These are phyloP conservation scores for Corydoras maculifer DNA, from an alignment of 2,113 vertebrate genomes.

Conservation along the genomic window DNA sequence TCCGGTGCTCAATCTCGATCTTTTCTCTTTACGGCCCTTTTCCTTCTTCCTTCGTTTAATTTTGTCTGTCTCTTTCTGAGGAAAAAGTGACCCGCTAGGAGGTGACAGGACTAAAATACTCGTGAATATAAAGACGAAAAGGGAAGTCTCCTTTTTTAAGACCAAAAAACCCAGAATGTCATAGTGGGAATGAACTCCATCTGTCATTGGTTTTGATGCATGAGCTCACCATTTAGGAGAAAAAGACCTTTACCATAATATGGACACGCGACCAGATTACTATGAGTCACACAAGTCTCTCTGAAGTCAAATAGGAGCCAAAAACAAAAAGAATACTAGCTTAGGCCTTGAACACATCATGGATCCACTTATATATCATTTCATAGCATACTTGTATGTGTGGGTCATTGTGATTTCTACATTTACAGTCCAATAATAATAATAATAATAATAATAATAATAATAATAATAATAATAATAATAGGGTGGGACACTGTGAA, in stretches of 20 bases:
- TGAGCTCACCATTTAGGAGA: slow-evolving; percentile 61
- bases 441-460: no score
- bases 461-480: no score
- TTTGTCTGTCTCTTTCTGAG: slow-evolving; percentile 16
- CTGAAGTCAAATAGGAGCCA: slow-evolving; percentile 38
- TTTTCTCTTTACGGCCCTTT: not conserved
- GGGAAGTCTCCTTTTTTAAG: slow-evolving; percentile 17
- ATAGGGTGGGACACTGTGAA: no score
- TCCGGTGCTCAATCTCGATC: slow-evolving; percentile 38
- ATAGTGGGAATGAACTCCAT: slow-evolving; percentile 58
- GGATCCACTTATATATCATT: no score
- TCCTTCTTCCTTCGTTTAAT: slow-evolving; percentile 12
- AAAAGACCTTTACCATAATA: slow-evolving; percentile 60
- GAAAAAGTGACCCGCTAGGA: slow-evolving; percentile 20
- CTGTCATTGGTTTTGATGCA: slow-evolving; percentile 55
- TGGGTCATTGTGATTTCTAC: not conserved
- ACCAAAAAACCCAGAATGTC: slow-evolving; percentile 31
- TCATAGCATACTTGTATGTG: not conserved
- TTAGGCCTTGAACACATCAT: no score
- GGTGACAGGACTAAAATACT: slow-evolving; percentile 20
- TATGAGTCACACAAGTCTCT: slow-evolving; percentile 46
- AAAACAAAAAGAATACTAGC: slow-evolving; percentile 24
- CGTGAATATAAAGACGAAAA: not conserved
- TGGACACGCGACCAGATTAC: slow-evolving; percentile 38
- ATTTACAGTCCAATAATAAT: no score